A percentile compares a stretch with the other conserved stretches of the same genome.
phyloP scores from a whole-genome alignment of 30 jellyfish, hydroid and myxozoan species.

The Turritopsis dohrnii region DNA sequence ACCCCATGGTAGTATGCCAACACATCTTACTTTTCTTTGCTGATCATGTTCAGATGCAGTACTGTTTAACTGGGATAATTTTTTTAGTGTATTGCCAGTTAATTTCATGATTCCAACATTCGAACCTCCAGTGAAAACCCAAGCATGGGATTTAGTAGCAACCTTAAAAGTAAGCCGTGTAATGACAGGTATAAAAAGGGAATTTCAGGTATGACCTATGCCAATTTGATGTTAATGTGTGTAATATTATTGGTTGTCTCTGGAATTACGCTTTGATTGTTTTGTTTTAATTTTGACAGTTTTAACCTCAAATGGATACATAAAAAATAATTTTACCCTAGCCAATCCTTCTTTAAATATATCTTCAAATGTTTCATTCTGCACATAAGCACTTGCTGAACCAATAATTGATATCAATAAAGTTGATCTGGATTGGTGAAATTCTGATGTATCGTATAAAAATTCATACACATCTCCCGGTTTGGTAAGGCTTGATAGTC shows the following conservation, averaged over 20 bases:
- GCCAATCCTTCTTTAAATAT: background rate
- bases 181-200: background rate
- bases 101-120: conserved; percentile 8
- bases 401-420: conserved; percentile 2
- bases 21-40: background rate
- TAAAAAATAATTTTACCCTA: background rate
- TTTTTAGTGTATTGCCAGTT: background rate
- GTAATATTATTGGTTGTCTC: no score
- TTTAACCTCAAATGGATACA: background rate
- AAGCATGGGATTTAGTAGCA: background rate
- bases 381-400: background rate
- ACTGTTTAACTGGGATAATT: background rate
- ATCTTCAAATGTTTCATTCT: background rate
- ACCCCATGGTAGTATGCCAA: no score
- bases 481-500: background rate
- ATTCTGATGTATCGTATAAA: background rate
- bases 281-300: no score
- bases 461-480: background rate
- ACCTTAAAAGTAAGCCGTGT: background rate
- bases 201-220: no score
- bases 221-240: no score
- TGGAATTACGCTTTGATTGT: no score
- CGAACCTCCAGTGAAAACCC: conserved; percentile 10
- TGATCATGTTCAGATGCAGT: background rate
- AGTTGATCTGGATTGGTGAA: background rate